Base-by-base conservation (phyloP, 1,140 invertebrate species). In the Megathymus violae region DNA sequence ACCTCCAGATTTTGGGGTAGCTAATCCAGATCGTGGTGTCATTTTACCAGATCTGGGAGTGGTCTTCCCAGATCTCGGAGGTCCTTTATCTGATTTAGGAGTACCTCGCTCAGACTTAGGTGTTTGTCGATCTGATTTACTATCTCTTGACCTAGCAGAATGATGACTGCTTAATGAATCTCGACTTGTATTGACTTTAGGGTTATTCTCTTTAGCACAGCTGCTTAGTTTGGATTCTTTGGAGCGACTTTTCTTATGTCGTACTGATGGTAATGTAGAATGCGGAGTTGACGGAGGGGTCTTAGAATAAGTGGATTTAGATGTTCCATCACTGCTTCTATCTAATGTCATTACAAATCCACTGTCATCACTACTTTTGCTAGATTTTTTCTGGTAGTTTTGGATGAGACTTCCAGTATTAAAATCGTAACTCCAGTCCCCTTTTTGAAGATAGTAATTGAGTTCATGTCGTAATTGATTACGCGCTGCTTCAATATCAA, bases 81-180 rank as follows among this genome's bases (percentile, higher is more conserved):
- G 83, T 31, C 66, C 73, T 78, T 79, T 80, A 7, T 85, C 85
- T 25, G 87, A 89, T 73, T 89, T 89, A n/a, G 87, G 83, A 13
- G 85, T 89, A 54, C 86, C 87, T 14, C 85, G 76, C 56, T 91
- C 88, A 25, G 86, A 91, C 67, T 89, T 91, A 16, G 86, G 78
- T 5, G 82, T 86, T 13, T 84, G 80, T 6, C 81, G 74, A 64
- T 88, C 88, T 7, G 88, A 89, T 74, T 89, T 91, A 75, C 88
- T 91, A 59, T 92, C 91, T 73, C 81, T 81, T 27, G 91, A 92
- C 65, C 85, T 89, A 27, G 88, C 88, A 19, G 91, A 92, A 75
- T 92, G 91, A 67, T 91, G 91, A 58, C 91, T 91, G 41, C 83
- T 91, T 10, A 92, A 69, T 10, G 90, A 92, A 73, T 92, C 91